Percentiles rank a stretch among this genome's conserved stretches.
phyloP scores from a whole-genome alignment of 1,140 invertebrate genomes.

The Eumaeus atala region DNA sequence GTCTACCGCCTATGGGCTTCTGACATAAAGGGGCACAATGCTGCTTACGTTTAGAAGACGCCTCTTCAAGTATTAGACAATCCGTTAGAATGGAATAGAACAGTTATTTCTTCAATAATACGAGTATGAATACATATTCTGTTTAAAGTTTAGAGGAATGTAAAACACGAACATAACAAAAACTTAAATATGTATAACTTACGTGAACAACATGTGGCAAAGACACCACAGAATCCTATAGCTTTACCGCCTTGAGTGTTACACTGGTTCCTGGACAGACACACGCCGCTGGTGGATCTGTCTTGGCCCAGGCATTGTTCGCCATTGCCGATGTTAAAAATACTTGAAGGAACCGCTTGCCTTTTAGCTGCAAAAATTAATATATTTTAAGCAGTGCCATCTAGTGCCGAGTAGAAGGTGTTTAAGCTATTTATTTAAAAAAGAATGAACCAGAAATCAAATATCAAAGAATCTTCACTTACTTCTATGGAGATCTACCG shows the following conservation, averaged over 20 bases:
- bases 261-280: slow-evolving; percentile 61
- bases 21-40: no score
- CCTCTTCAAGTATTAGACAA: no score
- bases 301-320: slow-evolving; percentile 57
- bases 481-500: slow-evolving; percentile 25
- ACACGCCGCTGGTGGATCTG: slow-evolving; percentile 54
- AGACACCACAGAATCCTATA: slow-evolving; percentile 66
- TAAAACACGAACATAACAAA: not conserved
- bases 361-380: slow-evolving; percentile 33
- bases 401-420: slow-evolving; percentile 18
- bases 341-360: slow-evolving; percentile 44
- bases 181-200: slow-evolving; percentile 28
- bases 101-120: no score
- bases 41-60: no score
- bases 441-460: no score
- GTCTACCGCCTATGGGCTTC: no score
- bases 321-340: slow-evolving; percentile 62
- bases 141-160: no score
- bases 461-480: slow-evolving; percentile 14
- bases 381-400: slow-evolving; percentile 12
- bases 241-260: slow-evolving; percentile 66
- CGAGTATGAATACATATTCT: no score
- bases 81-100: no score
- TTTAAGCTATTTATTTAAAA: no score
- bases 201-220: slow-evolving; percentile 68